These are phyloP conservation scores for Danaus chrysippus DNA, from an alignment of 2,888 invertebrate species.

Conservation along the genomic window DNA sequence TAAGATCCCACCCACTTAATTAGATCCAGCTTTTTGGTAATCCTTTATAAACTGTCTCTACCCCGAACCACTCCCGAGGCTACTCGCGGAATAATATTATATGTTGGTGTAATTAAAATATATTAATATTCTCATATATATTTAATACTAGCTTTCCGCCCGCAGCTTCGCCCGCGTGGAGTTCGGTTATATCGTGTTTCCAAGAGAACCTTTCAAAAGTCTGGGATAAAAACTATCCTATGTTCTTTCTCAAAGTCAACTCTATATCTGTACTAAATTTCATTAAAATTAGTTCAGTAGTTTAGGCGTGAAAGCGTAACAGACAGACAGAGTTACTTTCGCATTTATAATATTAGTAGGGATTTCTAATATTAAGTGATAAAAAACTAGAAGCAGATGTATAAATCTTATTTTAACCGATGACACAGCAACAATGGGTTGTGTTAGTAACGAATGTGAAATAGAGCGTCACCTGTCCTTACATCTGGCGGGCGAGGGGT, in stretches of 20 bases:
- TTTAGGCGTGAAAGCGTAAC: too few species aligned
- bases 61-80: conserved; percentile 33
- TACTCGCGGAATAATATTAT: conserved; percentile 9
- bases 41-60: conserved; percentile 54
- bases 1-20: conserved; percentile 69
- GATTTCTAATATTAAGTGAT: background rate
- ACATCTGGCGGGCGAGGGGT: conserved; percentile 48
- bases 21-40: conserved; percentile 61
- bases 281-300: too few species aligned
- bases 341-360: too few species aligned
- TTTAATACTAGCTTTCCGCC: too few species aligned
- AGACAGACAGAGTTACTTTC: too few species aligned
- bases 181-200: too few species aligned
- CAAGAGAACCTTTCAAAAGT: too few species aligned
- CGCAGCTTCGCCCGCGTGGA: too few species aligned
- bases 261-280: too few species aligned
- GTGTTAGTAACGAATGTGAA: conserved; percentile 36
- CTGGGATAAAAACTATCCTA: too few species aligned
- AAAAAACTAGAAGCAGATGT: conserved; percentile 17
- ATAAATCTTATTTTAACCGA: conserved; percentile 10
- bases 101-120: background rate
- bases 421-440: conserved; percentile 19
- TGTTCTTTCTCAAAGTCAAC: too few species aligned
- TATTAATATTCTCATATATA: background rate
- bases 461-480: conserved; percentile 54